These are phyloP conservation scores for Mustela nigripes DNA, from an alignment of 2,113 vertebrate species.

Conservation along the genomic window DNA sequence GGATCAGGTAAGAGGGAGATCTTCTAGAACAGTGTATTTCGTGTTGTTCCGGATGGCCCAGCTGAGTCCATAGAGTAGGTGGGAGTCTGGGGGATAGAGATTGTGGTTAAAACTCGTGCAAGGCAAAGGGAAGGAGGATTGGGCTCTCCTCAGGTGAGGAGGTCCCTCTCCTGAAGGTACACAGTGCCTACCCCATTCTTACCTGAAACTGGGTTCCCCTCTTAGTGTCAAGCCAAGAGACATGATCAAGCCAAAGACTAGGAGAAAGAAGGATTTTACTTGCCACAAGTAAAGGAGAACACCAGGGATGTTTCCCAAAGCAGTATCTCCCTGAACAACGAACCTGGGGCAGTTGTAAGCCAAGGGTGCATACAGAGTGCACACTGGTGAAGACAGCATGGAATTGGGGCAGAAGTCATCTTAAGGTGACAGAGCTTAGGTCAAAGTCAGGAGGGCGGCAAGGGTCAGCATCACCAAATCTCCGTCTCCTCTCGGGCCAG, in stretches of 20 bases:
- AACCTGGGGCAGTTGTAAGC: neutral
- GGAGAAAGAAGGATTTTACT: neutral
- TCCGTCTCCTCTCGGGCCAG: neutral
- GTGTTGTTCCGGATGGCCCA: neutral
- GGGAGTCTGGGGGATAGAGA: neutral
- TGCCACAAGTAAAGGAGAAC: neutral
- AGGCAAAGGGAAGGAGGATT: neutral
- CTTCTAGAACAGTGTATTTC: neutral
- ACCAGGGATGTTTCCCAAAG: neutral
- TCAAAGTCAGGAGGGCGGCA: neutral
- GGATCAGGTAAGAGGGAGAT: neutral
- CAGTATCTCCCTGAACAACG: neutral
- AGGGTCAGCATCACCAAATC: neutral
- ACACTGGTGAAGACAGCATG: neutral
- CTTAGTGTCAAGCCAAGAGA: neutral
- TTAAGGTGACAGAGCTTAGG: neutral
- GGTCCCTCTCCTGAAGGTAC: neutral
- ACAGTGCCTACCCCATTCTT: accelerated
- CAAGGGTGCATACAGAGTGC: neutral
- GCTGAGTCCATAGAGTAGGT: neutral
- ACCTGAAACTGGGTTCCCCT: neutral
- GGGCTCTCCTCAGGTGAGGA: neutral
- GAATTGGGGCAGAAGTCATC: neutral
- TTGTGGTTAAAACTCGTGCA: neutral
- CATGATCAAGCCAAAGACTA: neutral